Evolutionary conservation across 2,113 vertebrate species (phyloP), one percentile per base, ranked within the genome.

Genomic region (Rissa tridactyla): DNA sequence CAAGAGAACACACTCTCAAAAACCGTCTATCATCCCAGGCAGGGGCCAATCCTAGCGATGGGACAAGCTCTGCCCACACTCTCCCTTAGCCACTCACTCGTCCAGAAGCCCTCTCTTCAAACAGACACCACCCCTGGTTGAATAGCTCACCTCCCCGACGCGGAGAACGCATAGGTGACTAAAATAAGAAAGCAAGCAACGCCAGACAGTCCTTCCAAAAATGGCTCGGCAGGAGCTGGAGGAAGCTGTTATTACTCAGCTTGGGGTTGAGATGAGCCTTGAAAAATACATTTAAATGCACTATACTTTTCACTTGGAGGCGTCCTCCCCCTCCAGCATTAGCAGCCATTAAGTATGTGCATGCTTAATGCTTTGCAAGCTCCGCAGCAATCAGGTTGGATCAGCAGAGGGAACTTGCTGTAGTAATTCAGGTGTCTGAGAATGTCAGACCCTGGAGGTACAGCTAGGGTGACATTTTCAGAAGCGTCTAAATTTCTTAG

Each of bases 401-500:
- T 54, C 82, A 78, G 71, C 71, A 81, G 72, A 73, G 58, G 71
- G 66, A 90, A 13, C 58, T 72, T 26, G 29, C 72, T 82, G 62
- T 20, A 46, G 78, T 58, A 70, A 88, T 73, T 66, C 93, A 55
- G 75, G 90, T 81, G 75, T 62, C 85, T 80, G 20, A 89, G 62
- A 80, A 86, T 70, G 75, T 90, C 89, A 94, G 78, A 75, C 87
- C 91, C 90, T 86, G 60, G 68, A 94, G 92, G n/a, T 86, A 77
- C 58, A 83, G 71, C 51, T 8, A 42, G 42, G 60, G 49, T 93
- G 90, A 88, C 79, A 90, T 93, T 96, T 90, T 95, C 90, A 88
- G 71, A 82, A 73, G 54, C 38, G 76, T 23, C 78, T 73, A 81
- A 18, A 3, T 92, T 82, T 82, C 87, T 80, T 49, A 73, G 62